Conservation (phyloP, 2,888 invertebrate genomes). For the Acleris literana region DNA sequence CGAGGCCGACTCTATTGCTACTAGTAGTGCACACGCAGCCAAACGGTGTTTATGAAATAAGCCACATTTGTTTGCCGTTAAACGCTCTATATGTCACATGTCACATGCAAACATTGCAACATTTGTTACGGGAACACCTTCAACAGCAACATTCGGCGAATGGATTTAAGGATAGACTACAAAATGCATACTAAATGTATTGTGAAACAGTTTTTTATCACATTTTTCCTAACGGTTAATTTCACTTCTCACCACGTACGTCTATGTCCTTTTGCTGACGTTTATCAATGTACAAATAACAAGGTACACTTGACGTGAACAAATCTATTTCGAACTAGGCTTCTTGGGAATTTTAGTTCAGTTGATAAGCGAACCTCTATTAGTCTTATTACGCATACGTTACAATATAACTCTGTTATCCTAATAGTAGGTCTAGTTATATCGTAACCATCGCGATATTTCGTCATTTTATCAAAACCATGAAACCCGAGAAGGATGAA, state of each 20-base stretch:
- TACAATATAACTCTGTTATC: no score
- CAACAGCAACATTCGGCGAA: constrained; percentile 3
- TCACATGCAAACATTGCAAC: constrained; percentile 1
- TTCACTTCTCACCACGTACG: neutral
- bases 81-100: constrained; percentile 15
- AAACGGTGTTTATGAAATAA: constrained; percentile 11
- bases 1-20: constrained; percentile 65
- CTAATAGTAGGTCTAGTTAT: no score
- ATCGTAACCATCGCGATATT: no score
- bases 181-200: constrained; percentile 6
- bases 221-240: no score
- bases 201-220: neutral
- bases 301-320: neutral
- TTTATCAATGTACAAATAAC: neutral
- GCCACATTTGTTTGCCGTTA: constrained; percentile 15
- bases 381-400: no score
- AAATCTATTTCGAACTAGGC: no score
- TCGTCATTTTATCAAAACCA: no score
- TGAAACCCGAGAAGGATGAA: no score
- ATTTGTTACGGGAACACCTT: constrained; percentile 15
- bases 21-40: constrained; percentile 31
- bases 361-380: no score
- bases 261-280: neutral
- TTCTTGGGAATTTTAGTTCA: no score
- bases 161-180: neutral